These are phyloP conservation scores for Lamellibrachia luymesi DNA, from an alignment of 1,140 invertebrate species.

Conservation along the genomic window DNA sequence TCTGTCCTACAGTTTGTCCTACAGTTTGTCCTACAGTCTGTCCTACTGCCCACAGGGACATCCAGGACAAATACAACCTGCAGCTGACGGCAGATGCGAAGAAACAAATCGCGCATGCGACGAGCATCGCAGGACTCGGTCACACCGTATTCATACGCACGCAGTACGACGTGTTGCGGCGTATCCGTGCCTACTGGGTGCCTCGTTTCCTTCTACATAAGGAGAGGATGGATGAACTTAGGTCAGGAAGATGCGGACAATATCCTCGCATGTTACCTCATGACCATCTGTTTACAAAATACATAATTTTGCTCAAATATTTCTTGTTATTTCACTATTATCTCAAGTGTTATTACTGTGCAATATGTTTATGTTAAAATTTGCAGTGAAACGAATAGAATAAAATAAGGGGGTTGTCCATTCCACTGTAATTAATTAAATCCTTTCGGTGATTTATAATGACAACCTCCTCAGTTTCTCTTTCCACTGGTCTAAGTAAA, in stretches of 20 bases:
- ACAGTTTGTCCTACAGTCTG: neutral
- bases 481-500: no score
- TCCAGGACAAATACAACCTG: conserved; percentile 55
- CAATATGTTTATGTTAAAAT: no score
- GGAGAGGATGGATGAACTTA: conserved; percentile 41
- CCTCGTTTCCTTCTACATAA: conserved; percentile 52
- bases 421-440: no score
- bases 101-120: conserved; percentile 43
- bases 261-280: neutral
- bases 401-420: no score
- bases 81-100: conserved; percentile 50
- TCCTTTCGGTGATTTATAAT: no score
- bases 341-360: no score
- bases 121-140: conserved; percentile 45
- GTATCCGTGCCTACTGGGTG: conserved; percentile 56
- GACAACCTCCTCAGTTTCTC: no score
- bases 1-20: neutral
- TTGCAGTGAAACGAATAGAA: no score
- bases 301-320: no score
- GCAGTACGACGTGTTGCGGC: conserved; percentile 55
- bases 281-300: neutral
- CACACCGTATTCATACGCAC: conserved; percentile 56
- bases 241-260: conserved; percentile 30
- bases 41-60: conserved; percentile 40
- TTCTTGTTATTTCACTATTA: no score